Evolutionary conservation across 2,113 vertebrate genomes (phyloP), one percentile per base, ranked within the genome.

Genomic region (Orthonyx spaldingii): DNA sequence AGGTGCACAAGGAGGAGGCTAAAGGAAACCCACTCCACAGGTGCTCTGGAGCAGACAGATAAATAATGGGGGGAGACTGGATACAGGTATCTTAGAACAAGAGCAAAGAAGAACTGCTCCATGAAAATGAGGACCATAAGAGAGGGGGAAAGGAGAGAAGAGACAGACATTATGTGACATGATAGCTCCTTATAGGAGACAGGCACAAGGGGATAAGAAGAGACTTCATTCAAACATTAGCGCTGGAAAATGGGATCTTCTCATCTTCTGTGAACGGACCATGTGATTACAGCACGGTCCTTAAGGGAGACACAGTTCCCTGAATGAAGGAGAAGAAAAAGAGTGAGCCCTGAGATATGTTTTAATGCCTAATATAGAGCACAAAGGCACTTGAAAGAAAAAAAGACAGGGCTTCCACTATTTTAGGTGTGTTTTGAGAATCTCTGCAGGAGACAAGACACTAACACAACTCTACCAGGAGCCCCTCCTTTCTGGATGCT

Each of bases 291-390:
- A 87, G 32, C n/a, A 52, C 0, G 0, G 44, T 11, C 18, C 39
- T 68, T 9, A 22, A 18, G 19, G 41, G 20, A 72, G 8, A 21
- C 71, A n/a, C 47, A 30, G 23, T 7, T 74, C 60, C 33, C 61
- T 4, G 0, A 33, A 35, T 16, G 12, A 16, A 42, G 21, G 18
- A 50, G 28, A 30, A 57, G 15, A 56, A 35, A 18, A 60, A 46
- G 11, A 52, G 19, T 0, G 0, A 86, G 28, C 30, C 47, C 28
- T 6, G 1, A 21, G 6, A 37, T 2, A 26, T 26, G 16, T 22
- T 65, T 49, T 15, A 50, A 46, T 32, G n/a, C 30, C 42, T 53
- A 28, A 41, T 1, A 42, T 12, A 22, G 5, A 74, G 50, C 41
- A 61, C 4, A 2, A 60, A 69, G 12, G 30, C 46, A 74, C 26